Evolutionary conservation across 2,797 vertebrate species (phyloP), one percentile per base, ranked within the genome.

Genomic region (Antennarius maculatus): DNA sequence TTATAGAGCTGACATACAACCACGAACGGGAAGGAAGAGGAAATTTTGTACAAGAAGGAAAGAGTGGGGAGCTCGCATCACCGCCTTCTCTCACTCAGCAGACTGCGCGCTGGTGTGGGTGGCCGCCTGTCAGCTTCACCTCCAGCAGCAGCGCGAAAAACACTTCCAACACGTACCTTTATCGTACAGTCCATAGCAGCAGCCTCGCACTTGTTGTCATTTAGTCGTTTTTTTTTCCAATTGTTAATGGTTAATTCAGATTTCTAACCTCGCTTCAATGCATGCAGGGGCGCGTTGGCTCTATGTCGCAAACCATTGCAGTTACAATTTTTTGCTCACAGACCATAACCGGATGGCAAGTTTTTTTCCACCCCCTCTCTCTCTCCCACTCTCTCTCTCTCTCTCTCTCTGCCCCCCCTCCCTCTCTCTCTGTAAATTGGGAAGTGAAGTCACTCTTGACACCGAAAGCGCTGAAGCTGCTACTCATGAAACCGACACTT

Each of bases 21-120:
- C 95, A 93, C 94, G 90, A 95, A 95, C 94, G 94, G 95, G 95
- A 95, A 95, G 95, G 95, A 95, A 96, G 94, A 95, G 94, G 94
- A 95, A 94, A 94, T 94, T 95, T 95, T 93, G 93, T 94, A 94
- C 92, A 87, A 95, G 93, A 94, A 95, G 94, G 95, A 95, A 95
- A 95, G 94, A 95, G 95, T 93, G 93, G 93, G 92, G 94, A 93
- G 89, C 92, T 91, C 89, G 91, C 91, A 92, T 92, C 91, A 92
- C 88, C 90, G 91, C 89, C 88, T 88, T 92, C 92, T 91, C 86
- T 92, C 91, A 88, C 91, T 89, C 85, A 84, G 78, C 86, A 83
- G 74, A 74, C 78, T 76, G 79, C 80, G 76, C 49, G 76, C 69
- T 84, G 84, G 61, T 85, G 92, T 90, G 93, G 91, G 91, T 89